Conservation (phyloP, 2,888 invertebrate species). For the Nomada goodeniana region DNA sequence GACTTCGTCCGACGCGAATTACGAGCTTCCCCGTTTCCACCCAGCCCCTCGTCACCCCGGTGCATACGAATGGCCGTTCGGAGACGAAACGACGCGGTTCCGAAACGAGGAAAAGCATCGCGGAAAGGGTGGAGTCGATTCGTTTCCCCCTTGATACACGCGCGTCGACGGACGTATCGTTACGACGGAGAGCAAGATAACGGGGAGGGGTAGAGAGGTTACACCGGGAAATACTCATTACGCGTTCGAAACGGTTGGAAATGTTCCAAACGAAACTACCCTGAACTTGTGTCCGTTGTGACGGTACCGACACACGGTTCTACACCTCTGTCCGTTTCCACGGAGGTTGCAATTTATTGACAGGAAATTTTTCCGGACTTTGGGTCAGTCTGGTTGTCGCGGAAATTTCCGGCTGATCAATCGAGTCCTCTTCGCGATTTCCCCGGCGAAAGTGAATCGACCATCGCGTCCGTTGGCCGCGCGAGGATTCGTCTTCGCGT, state of each 20-base stretch:
- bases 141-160: slow-evolving; percentile 36
- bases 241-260: slow-evolving; percentile 61
- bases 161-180: slow-evolving; percentile 33
- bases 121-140: slow-evolving; percentile 25
- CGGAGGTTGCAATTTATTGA: slow-evolving; percentile 6
- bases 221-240: slow-evolving; percentile 57
- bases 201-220: not conserved
- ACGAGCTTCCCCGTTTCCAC: slow-evolving; percentile 2
- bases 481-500: no score
- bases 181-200: not conserved
- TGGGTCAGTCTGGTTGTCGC: slow-evolving; percentile 11
- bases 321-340: slow-evolving; percentile 5
- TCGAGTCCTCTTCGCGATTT: slow-evolving; percentile 12
- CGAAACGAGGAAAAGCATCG: slow-evolving; percentile 10
- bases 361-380: slow-evolving; percentile 48
- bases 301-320: slow-evolving; percentile 9
- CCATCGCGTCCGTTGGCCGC: no score
- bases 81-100: slow-evolving; percentile 22
- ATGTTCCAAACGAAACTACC: slow-evolving; percentile 62
- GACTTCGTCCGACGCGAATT: slow-evolving; percentile 43
- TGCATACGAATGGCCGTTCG: slow-evolving; percentile 47
- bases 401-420: slow-evolving; percentile 54
- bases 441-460: not conserved
- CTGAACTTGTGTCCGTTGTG: slow-evolving; percentile 45
- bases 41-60: not conserved